A percentile compares a stretch with the other conserved stretches of the same genome.
These are phyloP conservation scores for Sycophaga agraensis DNA, from an alignment of 1,140 invertebrate species.

Conservation along the genomic window DNA sequence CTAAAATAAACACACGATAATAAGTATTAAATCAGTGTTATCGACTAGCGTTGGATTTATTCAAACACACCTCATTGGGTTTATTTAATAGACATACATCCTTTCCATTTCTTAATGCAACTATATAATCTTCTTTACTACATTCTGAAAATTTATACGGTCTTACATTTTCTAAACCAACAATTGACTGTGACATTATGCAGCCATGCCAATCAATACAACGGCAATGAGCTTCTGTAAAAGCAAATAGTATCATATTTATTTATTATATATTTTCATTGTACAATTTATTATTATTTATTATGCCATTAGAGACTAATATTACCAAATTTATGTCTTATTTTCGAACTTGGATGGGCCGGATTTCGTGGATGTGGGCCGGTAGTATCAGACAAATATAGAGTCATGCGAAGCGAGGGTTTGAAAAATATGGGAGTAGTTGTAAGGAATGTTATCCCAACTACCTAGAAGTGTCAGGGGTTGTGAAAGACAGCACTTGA, in stretches of 20 bases:
- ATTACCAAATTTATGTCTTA: too few relatives aligned
- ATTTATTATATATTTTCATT: too few relatives aligned
- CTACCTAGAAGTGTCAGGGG: too few relatives aligned
- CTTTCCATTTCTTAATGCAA: constrained; percentile 73
- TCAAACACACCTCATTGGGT: constrained; percentile 75
- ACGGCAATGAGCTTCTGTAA: constrained; percentile 70
- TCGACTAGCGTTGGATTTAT: background rate
- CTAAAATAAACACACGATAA: constrained; percentile 42
- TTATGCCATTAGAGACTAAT: too few relatives aligned
- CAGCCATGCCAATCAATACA: constrained; percentile 94
- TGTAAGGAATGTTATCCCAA: too few relatives aligned
- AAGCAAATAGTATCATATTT: background rate
- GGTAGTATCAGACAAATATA: too few relatives aligned
- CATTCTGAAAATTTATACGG: constrained; percentile 93
- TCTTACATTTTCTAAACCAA: constrained; percentile 86
- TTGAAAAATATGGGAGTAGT: too few relatives aligned
- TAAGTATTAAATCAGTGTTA: background rate
- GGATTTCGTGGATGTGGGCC: too few relatives aligned
- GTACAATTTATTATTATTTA: too few relatives aligned
- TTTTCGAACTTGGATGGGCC: too few relatives aligned
- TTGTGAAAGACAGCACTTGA: too few relatives aligned
- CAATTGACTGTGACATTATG: constrained; percentile 91
- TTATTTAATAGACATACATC: constrained; percentile 88
- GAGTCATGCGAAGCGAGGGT: too few relatives aligned
- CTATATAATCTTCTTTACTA: constrained; percentile 82